These are phyloP conservation scores for Tor tambroides DNA, from an alignment of 2,113 vertebrate genomes.

Conservation along the genomic window DNA sequence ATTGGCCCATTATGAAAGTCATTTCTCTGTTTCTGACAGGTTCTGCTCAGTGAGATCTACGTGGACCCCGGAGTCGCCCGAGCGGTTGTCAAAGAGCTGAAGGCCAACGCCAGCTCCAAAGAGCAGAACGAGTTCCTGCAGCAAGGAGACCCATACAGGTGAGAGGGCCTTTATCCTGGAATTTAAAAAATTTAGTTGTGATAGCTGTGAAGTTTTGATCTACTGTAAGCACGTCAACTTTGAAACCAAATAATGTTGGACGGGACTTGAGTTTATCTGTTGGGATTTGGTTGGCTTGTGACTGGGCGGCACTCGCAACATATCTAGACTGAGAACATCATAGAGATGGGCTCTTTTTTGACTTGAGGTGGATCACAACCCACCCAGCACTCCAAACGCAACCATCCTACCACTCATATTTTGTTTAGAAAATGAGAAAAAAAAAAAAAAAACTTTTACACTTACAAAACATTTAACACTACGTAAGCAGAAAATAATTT, in stretches of 20 bases:
- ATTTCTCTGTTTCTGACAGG: slow-evolving; percentile 71
- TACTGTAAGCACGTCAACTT: neutral
- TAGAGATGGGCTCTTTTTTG: neutral
- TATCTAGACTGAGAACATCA: neutral
- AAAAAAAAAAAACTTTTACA: no score
- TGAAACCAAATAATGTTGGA: neutral
- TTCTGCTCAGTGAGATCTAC: slow-evolving; percentile 94
- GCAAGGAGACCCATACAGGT: slow-evolving; percentile 94
- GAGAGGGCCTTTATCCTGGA: slow-evolving; percentile 38
- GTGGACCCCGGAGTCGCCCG: slow-evolving; percentile 85
- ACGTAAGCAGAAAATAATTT: no score
- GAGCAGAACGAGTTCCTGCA: slow-evolving; percentile 93
- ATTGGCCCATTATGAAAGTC: neutral
- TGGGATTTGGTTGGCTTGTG: neutral
- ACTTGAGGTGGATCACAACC: neutral
- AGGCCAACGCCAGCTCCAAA: slow-evolving; percentile 88
- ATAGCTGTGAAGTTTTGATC: neutral
- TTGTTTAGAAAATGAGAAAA: neutral
- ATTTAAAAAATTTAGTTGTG: neutral
- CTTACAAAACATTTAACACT: neutral
- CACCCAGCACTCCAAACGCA: neutral
- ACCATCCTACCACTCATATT: no score
- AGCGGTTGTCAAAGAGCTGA: slow-evolving; percentile 93
- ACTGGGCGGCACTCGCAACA: neutral
- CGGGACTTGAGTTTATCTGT: neutral